A percentile compares a stretch with the other conserved stretches of the same genome.
phyloP scores from a whole-genome alignment of 92 coral and sea anemone species.

The Virgularia gustaviana region DNA sequence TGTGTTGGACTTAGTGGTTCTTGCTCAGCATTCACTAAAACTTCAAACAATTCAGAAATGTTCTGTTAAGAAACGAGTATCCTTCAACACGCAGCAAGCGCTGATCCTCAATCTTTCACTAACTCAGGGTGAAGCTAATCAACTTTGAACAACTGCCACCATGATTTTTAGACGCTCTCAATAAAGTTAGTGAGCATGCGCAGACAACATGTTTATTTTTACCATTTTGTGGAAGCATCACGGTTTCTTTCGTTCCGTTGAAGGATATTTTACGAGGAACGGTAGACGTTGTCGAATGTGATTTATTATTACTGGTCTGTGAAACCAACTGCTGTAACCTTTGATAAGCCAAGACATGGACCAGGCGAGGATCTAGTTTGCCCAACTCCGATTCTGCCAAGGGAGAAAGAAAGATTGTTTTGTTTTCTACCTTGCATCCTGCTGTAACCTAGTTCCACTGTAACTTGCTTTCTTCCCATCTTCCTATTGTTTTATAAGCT shows the following conservation, averaged over 20 bases:
- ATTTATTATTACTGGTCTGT: constrained; percentile 65
- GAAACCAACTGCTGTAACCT: constrained; percentile 89
- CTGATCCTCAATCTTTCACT: no score
- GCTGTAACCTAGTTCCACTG: not conserved
- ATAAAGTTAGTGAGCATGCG: not conserved
- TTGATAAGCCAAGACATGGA: constrained; percentile 94
- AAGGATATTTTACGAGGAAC: constrained; percentile 84
- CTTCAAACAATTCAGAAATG: no score
- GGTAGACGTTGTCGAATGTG: constrained; percentile 17
- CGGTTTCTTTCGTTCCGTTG: constrained; percentile 82
- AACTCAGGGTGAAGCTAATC: no score
- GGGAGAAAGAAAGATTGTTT: constrained; percentile 37
- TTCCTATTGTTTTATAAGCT: no score
- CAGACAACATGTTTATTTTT: constrained; percentile 27
- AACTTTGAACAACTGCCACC: no score
- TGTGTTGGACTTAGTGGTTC: no score
- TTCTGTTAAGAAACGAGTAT: no score
- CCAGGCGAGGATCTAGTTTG: constrained; percentile 87
- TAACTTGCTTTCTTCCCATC: not conserved
- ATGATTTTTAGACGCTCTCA: not conserved
- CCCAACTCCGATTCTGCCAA: constrained; percentile 77
- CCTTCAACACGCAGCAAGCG: no score
- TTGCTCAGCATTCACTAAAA: no score
- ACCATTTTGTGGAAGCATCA: constrained; percentile 75
- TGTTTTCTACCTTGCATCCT: constrained; percentile 20